A percentile compares a stretch with the other conserved stretches of the same genome.
Evolutionary conservation across 2,797 vertebrate genomes (phyloP).

Genomic region (Champsocephalus gunnari): DNA sequence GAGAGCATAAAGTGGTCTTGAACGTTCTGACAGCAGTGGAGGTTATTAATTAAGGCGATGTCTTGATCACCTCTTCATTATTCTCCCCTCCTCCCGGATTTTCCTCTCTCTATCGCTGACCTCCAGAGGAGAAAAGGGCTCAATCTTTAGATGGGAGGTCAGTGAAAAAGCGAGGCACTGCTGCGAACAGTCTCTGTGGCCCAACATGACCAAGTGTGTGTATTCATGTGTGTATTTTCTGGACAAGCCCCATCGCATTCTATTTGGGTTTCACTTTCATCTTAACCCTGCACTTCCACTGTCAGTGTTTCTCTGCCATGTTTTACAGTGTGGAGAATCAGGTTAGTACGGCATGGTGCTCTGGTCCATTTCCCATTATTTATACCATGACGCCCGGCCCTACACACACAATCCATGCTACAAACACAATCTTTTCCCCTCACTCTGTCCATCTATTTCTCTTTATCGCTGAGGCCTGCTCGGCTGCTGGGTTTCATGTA

Average conservation of each 20-base stretch:
- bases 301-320: constrained; percentile 60
- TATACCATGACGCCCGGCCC: constrained; percentile 24
- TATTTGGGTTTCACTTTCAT: constrained; percentile 56
- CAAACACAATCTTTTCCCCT: constrained; percentile 33
- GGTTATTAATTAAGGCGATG: constrained; percentile 78
- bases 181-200: constrained; percentile 33
- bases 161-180: constrained; percentile 54
- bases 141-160: constrained; percentile 67
- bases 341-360: constrained; percentile 60
- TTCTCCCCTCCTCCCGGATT: constrained; percentile 58
- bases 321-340: constrained; percentile 72
- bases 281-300: constrained; percentile 55
- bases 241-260: constrained; percentile 63
- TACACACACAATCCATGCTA: constrained; percentile 12
- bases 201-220: constrained; percentile 38
- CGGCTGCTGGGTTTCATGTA: constrained; percentile 50
- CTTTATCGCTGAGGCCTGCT: constrained; percentile 34
- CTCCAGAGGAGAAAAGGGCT: constrained; percentile 52
- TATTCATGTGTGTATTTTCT: constrained; percentile 31
- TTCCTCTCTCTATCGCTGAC: constrained; percentile 73
- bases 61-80: constrained; percentile 79
- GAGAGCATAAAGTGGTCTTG: constrained; percentile 60
- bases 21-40: constrained; percentile 63
- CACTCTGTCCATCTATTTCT: constrained; percentile 30
- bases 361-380: constrained; percentile 74